A percentile compares a stretch with the other conserved stretches of the same genome.
Conservation (phyloP, 2,888 invertebrate genomes). For the Leucania comma region DNA sequence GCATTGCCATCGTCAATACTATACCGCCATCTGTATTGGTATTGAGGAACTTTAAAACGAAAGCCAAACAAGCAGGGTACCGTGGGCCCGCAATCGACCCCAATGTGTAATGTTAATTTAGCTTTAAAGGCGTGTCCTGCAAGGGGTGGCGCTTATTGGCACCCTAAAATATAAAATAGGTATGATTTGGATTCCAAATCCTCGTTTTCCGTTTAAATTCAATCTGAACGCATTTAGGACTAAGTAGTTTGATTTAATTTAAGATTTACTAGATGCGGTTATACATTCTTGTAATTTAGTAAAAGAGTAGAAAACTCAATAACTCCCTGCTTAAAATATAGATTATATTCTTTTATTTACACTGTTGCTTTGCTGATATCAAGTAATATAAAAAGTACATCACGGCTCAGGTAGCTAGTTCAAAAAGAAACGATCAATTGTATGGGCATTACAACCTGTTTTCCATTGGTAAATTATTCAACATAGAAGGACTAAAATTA, state of each 20-base stretch:
- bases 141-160: constrained; percentile 77
- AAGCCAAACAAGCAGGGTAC: background rate
- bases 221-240: background rate
- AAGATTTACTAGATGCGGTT: too few species aligned
- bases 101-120: constrained; percentile 57
- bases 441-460: background rate
- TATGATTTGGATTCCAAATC: constrained; percentile 5
- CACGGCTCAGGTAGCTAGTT: constrained; percentile 15
- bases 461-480: background rate
- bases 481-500: background rate
- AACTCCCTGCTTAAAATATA: background rate
- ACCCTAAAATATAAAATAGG: constrained; percentile 67
- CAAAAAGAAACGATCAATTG: background rate
- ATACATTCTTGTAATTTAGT: background rate
- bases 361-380: background rate
- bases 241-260: background rate
- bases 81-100: constrained; percentile 27
- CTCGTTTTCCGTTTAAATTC: constrained; percentile 1
- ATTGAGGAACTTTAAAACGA: constrained; percentile 55
- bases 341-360: background rate
- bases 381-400: background rate
- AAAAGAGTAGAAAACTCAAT: background rate
- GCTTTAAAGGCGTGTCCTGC: constrained; percentile 75
- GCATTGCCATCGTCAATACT: constrained; percentile 53
- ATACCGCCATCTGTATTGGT: constrained; percentile 74